Percentiles rank a stretch among this genome's conserved stretches.
These are phyloP conservation scores for Caradrina clavipalpis DNA, from an alignment of 2,888 invertebrate genomes.

Conservation along the genomic window DNA sequence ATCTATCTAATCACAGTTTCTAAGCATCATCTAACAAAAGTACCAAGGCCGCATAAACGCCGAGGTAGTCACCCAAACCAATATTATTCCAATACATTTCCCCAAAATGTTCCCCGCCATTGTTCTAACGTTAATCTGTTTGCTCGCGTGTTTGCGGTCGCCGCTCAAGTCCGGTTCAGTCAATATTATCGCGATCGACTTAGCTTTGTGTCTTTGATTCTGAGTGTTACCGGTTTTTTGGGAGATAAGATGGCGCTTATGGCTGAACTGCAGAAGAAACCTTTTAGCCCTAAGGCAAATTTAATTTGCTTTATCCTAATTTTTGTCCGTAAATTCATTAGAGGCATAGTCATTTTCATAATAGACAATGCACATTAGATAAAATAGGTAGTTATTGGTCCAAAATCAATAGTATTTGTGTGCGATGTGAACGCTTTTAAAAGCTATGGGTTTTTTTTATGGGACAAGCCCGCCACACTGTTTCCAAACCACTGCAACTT, in stretches of 20 bases:
- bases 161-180: conserved; percentile 78
- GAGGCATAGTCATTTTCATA: no score
- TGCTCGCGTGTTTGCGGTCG: conserved; percentile 79
- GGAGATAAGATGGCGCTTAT: conserved; percentile 60
- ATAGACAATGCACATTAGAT: no score
- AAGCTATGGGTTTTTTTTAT: background rate
- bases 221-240: conserved; percentile 68
- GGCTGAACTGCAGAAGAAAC: background rate
- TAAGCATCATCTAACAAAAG: conserved; percentile 38
- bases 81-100: conserved; percentile 56
- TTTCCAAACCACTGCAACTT: no score
- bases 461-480: no score
- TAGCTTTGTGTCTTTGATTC: conserved; percentile 71
- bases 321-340: background rate
- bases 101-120: conserved; percentile 64
- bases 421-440: no score
- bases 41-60: conserved; percentile 45
- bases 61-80: conserved; percentile 30
- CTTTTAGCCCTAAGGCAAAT: background rate
- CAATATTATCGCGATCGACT: conserved; percentile 81
- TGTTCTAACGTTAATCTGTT: conserved; percentile 85
- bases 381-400: no score
- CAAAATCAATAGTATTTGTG: no score
- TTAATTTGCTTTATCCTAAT: background rate
- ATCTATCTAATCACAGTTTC: conserved; percentile 13